These are phyloP conservation scores for Pheosia tremula DNA, from an alignment of 2,888 invertebrate species.

Conservation along the genomic window DNA sequence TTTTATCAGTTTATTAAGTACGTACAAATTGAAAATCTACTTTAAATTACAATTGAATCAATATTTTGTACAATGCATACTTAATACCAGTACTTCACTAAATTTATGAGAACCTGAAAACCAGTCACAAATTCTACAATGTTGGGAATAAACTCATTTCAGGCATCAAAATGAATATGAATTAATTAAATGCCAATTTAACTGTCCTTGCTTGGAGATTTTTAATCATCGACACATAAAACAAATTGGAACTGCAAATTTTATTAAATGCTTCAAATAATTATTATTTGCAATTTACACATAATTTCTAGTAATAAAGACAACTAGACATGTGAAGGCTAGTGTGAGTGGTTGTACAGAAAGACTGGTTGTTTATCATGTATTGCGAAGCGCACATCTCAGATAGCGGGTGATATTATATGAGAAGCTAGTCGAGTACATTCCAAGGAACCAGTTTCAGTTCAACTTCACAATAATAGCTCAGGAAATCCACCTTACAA, in stretches of 20 bases:
- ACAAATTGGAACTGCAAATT: not conserved
- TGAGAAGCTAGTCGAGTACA: conserved; percentile 55
- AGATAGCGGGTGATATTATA: conserved; percentile 46
- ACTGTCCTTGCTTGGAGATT: not conserved
- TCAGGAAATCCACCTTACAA: conserved; percentile 29
- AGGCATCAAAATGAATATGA: not conserved
- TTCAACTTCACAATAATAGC: conserved; percentile 32
- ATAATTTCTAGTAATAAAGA: conserved; percentile 4
- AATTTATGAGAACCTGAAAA: not conserved
- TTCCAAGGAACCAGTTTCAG: conserved; percentile 75
- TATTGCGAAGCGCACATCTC: conserved; percentile 37
- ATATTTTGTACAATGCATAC: not conserved
- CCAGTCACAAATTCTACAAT: not conserved
- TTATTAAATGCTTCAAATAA: not conserved
- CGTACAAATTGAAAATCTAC: too few species aligned
- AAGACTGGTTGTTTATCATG: conserved; percentile 47
- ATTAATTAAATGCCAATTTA: not conserved
- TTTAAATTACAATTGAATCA: too few species aligned
- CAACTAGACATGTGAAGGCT: conserved; percentile 3
- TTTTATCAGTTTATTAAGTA: too few species aligned
- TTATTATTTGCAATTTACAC: not conserved
- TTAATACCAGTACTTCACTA: not conserved
- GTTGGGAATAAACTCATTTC: not conserved
- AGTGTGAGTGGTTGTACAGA: conserved; percentile 11
- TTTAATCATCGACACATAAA: not conserved